Conservation (phyloP, 2,888 invertebrate genomes). For the Junonia oenone region DNA sequence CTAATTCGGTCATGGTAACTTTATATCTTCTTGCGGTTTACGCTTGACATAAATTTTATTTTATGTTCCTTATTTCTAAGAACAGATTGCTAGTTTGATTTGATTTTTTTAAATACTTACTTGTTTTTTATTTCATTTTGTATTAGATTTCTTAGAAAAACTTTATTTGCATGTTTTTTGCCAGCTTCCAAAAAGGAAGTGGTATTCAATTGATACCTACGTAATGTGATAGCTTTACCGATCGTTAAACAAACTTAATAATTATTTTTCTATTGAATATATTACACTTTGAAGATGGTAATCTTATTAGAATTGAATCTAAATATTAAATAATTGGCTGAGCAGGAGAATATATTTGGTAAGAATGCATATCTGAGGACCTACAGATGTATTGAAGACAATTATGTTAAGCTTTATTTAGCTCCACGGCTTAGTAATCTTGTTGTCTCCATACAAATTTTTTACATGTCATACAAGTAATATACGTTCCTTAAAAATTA, state of each 20-base stretch:
- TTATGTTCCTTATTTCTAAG: constrained; percentile 8
- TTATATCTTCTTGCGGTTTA: constrained; percentile 13
- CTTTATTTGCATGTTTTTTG: not conserved
- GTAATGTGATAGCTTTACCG: not conserved
- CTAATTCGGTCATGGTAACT: constrained; percentile 9
- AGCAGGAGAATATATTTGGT: no score
- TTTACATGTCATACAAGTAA: no score
- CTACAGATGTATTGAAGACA: no score
- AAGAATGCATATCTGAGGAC: no score
- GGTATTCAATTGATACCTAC: not conserved
- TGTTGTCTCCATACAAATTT: no score
- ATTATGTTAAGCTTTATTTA: no score
- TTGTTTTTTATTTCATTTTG: not conserved
- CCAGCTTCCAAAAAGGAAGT: not conserved
- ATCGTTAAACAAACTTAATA: not conserved
- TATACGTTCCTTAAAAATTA: no score
- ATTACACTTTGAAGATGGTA: no score
- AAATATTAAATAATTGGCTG: no score
- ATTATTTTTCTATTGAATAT: no score
- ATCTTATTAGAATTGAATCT: no score
- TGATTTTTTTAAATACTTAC: not conserved
- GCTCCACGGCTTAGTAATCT: no score
- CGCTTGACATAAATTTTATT: constrained; percentile 13
- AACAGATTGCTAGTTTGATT: not conserved
- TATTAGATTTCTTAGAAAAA: not conserved